Evolutionary conservation across 2,888 invertebrate genomes (phyloP).

Genomic region (Ochropleura plecta): DNA sequence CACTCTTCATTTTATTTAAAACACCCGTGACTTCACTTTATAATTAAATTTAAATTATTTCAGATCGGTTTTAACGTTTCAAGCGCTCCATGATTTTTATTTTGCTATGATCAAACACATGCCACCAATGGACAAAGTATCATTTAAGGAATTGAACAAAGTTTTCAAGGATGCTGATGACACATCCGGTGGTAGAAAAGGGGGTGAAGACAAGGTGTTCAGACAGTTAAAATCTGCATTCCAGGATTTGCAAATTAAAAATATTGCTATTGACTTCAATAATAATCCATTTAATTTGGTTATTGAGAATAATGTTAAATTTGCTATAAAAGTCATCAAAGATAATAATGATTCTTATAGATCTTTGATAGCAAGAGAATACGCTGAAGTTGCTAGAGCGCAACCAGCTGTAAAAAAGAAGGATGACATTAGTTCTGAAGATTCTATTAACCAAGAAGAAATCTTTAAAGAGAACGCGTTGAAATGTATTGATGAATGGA

Average conservation of each 20-base stretch:
- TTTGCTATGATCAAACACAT: slow-evolving; percentile 82
- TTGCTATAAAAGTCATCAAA: slow-evolving; percentile 80
- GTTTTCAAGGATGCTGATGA: slow-evolving; percentile 81
- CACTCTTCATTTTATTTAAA: not conserved
- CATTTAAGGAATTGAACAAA: slow-evolving; percentile 83
- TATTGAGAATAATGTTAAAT: slow-evolving; percentile 85
- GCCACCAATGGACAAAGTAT: slow-evolving; percentile 80
- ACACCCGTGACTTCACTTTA: slow-evolving; percentile 42
- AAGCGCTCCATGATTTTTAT: slow-evolving; percentile 87
- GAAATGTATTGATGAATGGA: slow-evolving; percentile 91
- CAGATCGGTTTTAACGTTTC: slow-evolving; percentile 84
- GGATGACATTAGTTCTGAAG: slow-evolving; percentile 76
- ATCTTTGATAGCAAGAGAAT: slow-evolving; percentile 80
- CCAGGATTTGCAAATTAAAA: slow-evolving; percentile 82
- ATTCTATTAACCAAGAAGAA: slow-evolving; percentile 77
- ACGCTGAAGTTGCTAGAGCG: slow-evolving; percentile 81
- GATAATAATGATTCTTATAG: slow-evolving; percentile 80
- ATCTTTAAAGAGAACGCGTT: slow-evolving; percentile 82
- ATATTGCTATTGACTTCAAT: slow-evolving; percentile 80
- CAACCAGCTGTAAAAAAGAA: slow-evolving; percentile 79
- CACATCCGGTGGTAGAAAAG: slow-evolving; percentile 77
- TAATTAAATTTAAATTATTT: slow-evolving; percentile 62
- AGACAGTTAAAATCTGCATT: slow-evolving; percentile 79
- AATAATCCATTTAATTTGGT: slow-evolving; percentile 86
- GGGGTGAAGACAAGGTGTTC: slow-evolving; percentile 83